These are phyloP conservation scores for Athene noctua DNA, from an alignment of 2,113 vertebrate species.

Conservation along the genomic window DNA sequence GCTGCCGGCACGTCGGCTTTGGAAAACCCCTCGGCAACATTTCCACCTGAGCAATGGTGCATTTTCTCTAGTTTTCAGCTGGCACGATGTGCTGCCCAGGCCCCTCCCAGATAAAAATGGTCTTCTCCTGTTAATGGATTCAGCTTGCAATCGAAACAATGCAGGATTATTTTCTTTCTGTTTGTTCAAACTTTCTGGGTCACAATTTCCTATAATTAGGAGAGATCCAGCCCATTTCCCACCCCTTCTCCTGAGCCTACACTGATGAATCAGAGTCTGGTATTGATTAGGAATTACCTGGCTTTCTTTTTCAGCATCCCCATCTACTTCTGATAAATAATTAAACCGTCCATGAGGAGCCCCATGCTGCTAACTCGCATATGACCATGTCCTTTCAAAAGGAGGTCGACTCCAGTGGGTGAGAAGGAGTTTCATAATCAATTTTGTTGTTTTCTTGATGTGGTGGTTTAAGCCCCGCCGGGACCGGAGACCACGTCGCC, in stretches of 20 bases:
- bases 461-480: too few relatives aligned
- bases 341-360: not conserved
- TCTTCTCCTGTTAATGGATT: not conserved
- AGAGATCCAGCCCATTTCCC: not conserved
- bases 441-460: not conserved
- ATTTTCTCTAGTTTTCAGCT: not conserved
- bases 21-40: not conserved
- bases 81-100: not conserved
- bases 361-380: not conserved
- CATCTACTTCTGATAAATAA: not conserved
- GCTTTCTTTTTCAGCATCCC: not conserved
- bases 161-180: not conserved
- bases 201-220: not conserved
- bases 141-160: not conserved
- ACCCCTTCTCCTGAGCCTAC: not conserved
- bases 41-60: not conserved
- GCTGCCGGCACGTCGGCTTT: accelerated
- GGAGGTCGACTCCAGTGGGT: not conserved
- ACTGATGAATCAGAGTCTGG: not conserved
- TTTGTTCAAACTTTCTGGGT: not conserved
- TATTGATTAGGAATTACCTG: not conserved
- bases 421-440: not conserved
- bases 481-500: too few relatives aligned
- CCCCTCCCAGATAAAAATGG: not conserved
- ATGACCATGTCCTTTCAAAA: not conserved